Conservation (phyloP, 2,797 vertebrate genomes). For the Momotus momota region DNA sequence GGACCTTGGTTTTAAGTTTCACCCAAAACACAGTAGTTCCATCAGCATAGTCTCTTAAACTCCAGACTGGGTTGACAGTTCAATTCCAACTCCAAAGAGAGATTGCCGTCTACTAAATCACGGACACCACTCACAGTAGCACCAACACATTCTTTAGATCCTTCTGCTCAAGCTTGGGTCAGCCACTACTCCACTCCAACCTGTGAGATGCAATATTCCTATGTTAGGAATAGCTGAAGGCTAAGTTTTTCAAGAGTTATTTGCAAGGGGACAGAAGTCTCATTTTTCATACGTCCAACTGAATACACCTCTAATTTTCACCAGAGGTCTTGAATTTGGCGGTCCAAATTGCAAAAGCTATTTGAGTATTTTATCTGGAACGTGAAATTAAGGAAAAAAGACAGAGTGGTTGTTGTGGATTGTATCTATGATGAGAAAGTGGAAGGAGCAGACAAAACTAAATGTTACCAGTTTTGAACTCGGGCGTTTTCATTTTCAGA, state of each 20-base stretch:
- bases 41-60: background rate
- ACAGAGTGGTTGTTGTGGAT: background rate
- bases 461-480: background rate
- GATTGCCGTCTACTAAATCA: slow-evolving; percentile 9
- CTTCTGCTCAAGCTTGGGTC: background rate
- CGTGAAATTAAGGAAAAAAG: background rate
- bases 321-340: background rate
- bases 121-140: background rate
- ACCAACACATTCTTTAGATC: background rate
- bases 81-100: background rate
- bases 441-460: background rate
- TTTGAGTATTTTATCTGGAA: background rate
- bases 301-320: background rate
- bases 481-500: background rate
- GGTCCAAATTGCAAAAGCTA: background rate
- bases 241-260: background rate
- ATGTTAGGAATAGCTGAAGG: background rate
- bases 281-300: background rate
- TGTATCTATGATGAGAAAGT: background rate
- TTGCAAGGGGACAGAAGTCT: background rate
- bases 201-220: background rate
- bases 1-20: slow-evolving; percentile 19
- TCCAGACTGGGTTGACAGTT: background rate
- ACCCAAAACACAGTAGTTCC: background rate
- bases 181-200: background rate